Evolutionary conservation across 2,797 vertebrate species (phyloP), one percentile per base, ranked within the genome.

Genomic region (Vireo griseus): DNA sequence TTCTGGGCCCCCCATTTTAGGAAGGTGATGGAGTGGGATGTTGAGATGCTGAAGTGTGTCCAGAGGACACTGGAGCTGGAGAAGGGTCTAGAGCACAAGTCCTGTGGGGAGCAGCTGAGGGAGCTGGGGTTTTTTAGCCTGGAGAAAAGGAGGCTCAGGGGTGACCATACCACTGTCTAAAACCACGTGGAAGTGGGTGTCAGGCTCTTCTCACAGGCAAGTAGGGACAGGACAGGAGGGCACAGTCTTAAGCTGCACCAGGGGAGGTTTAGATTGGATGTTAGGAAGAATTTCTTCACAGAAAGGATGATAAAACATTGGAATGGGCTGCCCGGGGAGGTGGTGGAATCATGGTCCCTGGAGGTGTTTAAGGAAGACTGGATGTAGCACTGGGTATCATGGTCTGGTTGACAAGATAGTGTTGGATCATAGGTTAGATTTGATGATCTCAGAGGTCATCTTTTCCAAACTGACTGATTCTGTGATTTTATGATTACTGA

Each of bases 371-470:
- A 55, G 24, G 20, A 10, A 35, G 28, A 58, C 15, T 58, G 52
- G 22, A 51, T 51, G 14, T 18, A 25, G 42, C 7, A 5, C 26
- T 52, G 17, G 22, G 7, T 21, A 37, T 37, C 44, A 11, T 42
- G 37, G 31, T 75, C 14, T 58, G 12, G 8, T 11, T 67, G 45
- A 37, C 45, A 59, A 24, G 10, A 12, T n/a, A 4, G 7, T 54
- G 12, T 16, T 72, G 13, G 22, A 54, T 63, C 24, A 7, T 6
- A 6, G 24, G 24, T 37, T 37, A 42, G n/a, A 51, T 18, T 16
- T 0, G 0, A 18, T 59, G 22, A 37, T n/a, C n/a, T 51, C 39
- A n/a, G 26, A 67, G 5, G 6, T 75, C n/a, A n/a, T n/a, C n/a
- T 75, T 67, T 66, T 45, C 39, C 62, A 65, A 33, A 22, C 18